Percentiles rank a stretch among this genome's conserved stretches.
These are phyloP conservation scores for Coturnix japonica DNA, from an alignment of 2,113 vertebrate species.

Conservation along the genomic window DNA sequence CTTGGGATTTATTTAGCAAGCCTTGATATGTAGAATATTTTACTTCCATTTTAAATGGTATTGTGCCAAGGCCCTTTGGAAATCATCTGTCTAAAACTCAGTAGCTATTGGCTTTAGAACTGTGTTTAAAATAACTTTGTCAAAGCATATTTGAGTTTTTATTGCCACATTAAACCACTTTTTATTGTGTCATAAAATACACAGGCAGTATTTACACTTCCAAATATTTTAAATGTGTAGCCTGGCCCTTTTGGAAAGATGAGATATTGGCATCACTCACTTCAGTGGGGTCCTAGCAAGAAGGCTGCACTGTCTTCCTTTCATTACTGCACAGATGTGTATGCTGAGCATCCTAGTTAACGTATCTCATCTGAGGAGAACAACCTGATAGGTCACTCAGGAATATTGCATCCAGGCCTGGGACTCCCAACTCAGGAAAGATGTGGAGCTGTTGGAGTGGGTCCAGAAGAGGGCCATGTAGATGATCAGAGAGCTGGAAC, in stretches of 20 bases:
- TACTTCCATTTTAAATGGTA: constrained; percentile 51
- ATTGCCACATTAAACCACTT: constrained; percentile 58
- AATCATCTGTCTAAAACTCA: constrained; percentile 48
- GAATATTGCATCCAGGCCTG: background rate
- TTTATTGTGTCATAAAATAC: constrained; percentile 68
- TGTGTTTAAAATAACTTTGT: constrained; percentile 62
- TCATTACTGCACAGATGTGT: background rate
- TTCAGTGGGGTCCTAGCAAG: background rate
- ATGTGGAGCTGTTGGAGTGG: background rate
- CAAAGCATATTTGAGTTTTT: constrained; percentile 64
- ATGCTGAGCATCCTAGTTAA: background rate
- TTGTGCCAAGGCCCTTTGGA: constrained; percentile 40
- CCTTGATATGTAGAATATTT: constrained; percentile 29
- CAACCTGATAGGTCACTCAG: background rate
- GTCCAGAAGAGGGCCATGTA: background rate
- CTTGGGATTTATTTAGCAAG: constrained; percentile 60
- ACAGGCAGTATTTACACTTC: constrained; percentile 66
- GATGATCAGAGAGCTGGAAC: background rate
- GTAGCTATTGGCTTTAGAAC: constrained; percentile 18
- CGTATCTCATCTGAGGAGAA: background rate
- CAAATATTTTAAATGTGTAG: constrained; percentile 61
- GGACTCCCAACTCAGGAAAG: background rate
- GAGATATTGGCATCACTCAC: background rate
- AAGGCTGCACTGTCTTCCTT: background rate
- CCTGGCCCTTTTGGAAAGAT: constrained; percentile 18